phyloP scores from a whole-genome alignment of 2,888 invertebrate genomes.

The Thereva unica region DNA sequence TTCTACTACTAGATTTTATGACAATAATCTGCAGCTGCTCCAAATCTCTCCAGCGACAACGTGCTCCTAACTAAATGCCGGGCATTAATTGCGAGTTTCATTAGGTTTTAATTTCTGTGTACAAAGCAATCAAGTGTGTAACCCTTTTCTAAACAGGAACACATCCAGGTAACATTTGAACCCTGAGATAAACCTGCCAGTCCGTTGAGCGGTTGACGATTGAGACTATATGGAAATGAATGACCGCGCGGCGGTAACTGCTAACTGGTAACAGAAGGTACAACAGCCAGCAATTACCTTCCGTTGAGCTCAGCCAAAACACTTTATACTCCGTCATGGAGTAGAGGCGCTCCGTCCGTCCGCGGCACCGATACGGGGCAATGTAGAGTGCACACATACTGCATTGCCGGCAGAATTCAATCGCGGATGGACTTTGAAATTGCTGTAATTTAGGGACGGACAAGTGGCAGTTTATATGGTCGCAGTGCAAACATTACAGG shows the following conservation, averaged over 20 bases:
- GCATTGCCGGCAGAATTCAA: neutral
- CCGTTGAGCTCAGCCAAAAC: constrained; percentile 10
- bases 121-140: constrained; percentile 12
- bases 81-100: constrained; percentile 17
- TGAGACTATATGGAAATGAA: neutral
- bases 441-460: constrained; percentile 30
- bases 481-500: constrained; percentile 31
- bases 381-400: neutral
- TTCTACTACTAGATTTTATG: too few species aligned
- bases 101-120: constrained; percentile 27
- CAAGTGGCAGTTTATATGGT: constrained; percentile 30
- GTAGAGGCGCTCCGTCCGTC: constrained; percentile 9
- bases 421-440: constrained; percentile 27
- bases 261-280: constrained; percentile 25
- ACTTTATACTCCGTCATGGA: neutral
- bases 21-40: too few species aligned
- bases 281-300: constrained; percentile 20
- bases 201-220: neutral
- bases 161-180: constrained; percentile 6
- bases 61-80: constrained; percentile 16
- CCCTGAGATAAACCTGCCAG: neutral
- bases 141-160: neutral
- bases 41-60: constrained; percentile 10
- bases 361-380: constrained; percentile 10
- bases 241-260: neutral